Evolutionary conservation across 1,140 invertebrate genomes (phyloP), one percentile per base, ranked within the genome.

Genomic region (Mamestra configurata): DNA sequence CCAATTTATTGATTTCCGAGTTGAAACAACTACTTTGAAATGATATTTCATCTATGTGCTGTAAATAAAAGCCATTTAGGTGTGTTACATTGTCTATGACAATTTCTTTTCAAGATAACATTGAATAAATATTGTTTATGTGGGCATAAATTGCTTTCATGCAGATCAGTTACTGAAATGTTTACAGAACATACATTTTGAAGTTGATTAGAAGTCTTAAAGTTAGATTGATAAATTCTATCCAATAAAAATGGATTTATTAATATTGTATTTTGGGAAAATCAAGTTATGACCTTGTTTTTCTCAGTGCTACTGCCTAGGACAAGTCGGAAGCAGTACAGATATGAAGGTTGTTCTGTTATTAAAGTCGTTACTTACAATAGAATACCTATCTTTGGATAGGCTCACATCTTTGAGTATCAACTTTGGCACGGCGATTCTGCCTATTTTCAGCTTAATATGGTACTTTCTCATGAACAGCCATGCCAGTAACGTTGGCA

Each of bases 1-100:
- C 90, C 8, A 98, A 94, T 95, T 99, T 99, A 22, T 97, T 98
- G 27, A 98, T 97, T 82, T 98, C 98, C 10, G 98, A 98, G 90
- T 98, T 99, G 73, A 99, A 96, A 89, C 98, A 97, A 95, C 98
- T 98, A 90, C 98, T 99, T 18, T 97, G 96, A 73, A 99, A 96
- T 86, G 97, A 97, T 73, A 98, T 96, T 92, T 98, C 97, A 86
- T 98, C 98, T 80, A 99, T 97, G 95, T 98, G 97, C 98, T 98
- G 82, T 35, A 89, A 90, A 78, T 37, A 82, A 76, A 79, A 70
- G 22, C 1, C 4, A 22, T 43, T 46, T 24, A 22, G 13, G n/a
- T n/a, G n/a, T n/a, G n/a, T n/a, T n/a, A n/a, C n/a, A n/a, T n/a
- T n/a, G n/a, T n/a, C n/a, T n/a, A n/a, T n/a, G n/a, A n/a, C n/a